phyloP scores from a whole-genome alignment of 2,113 vertebrate species.

The Tychaedon coryphoeus region DNA sequence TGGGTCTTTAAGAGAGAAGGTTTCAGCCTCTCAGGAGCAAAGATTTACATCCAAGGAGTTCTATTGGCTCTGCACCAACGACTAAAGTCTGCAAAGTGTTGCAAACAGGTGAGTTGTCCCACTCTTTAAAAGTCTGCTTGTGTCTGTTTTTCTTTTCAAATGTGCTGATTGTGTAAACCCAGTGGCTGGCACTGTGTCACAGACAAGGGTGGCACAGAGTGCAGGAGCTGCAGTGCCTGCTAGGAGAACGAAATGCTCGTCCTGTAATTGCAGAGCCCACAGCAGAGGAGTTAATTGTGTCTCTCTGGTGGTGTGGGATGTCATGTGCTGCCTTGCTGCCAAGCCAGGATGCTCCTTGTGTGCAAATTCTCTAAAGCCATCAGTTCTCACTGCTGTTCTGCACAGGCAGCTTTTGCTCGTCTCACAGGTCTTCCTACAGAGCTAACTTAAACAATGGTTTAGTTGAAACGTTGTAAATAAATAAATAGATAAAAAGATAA shows the following conservation, averaged over 20 bases:
- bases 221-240: constrained; percentile 40
- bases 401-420: neutral
- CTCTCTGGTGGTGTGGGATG: constrained; percentile 61
- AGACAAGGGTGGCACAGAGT: constrained; percentile 54
- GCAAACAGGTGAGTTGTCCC: constrained; percentile 77
- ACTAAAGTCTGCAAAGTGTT: constrained; percentile 70
- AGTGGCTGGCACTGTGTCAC: constrained; percentile 5
- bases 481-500: neutral
- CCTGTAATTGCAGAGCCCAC: constrained; percentile 60
- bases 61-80: constrained; percentile 66
- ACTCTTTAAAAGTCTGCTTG: constrained; percentile 59
- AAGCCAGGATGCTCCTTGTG: constrained; percentile 8
- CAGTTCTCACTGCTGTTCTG: constrained; percentile 1
- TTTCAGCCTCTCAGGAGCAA: constrained; percentile 75
- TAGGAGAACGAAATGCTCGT: constrained; percentile 56
- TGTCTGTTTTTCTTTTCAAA: constrained; percentile 45
- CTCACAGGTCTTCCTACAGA: neutral
- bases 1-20: constrained; percentile 74
- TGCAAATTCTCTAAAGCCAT: constrained; percentile 31
- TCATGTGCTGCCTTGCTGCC: constrained; percentile 55
- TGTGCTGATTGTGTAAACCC: constrained; percentile 34
- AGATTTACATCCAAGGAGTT: constrained; percentile 69
- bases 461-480: neutral
- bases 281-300: constrained; percentile 68
- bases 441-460: neutral